Percentiles rank a stretch among this genome's conserved stretches.
Conservation (phyloP, 1,140 invertebrate genomes). For the Drosophila lini region DNA sequence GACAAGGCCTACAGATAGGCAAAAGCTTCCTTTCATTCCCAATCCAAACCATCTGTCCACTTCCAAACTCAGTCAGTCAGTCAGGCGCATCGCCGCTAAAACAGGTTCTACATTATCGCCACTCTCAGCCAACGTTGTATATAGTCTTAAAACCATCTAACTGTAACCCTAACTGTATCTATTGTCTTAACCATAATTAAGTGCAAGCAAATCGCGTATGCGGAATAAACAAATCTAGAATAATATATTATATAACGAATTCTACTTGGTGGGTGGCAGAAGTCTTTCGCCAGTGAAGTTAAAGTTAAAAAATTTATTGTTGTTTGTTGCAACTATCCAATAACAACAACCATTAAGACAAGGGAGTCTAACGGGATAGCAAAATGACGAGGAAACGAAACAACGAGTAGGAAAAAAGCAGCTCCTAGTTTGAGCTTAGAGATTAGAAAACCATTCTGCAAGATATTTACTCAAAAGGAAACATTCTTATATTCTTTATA, state of each 20-base stretch:
- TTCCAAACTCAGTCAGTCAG: conserved; percentile 62
- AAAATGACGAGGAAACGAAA: no score
- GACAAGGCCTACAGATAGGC: conserved; percentile 84
- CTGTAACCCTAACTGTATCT: conserved; percentile 71
- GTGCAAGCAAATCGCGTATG: conserved; percentile 54
- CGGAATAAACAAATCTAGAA: conserved; percentile 75
- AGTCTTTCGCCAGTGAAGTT: no score
- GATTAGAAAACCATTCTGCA: no score
- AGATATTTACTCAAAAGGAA: no score
- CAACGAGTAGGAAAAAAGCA: no score
- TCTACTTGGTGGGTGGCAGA: neutral
- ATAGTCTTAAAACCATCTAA: conserved; percentile 75
- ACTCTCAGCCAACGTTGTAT: conserved; percentile 75
- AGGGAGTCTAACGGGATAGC: no score
- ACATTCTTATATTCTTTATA: no score
- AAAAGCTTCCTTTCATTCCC: conserved; percentile 30
- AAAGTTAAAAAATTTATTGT: no score
- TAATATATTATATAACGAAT: conserved; percentile 38
- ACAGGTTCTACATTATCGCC: conserved; percentile 77
- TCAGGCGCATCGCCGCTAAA: conserved; percentile 68
- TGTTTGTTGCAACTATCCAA: no score
- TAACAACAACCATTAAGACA: no score
- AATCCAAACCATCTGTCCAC: conserved; percentile 28
- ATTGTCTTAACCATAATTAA: conserved; percentile 69
- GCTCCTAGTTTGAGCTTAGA: no score